Evolutionary conservation across 2,888 invertebrate genomes (phyloP).

Genomic region (Ophion costatus): DNA sequence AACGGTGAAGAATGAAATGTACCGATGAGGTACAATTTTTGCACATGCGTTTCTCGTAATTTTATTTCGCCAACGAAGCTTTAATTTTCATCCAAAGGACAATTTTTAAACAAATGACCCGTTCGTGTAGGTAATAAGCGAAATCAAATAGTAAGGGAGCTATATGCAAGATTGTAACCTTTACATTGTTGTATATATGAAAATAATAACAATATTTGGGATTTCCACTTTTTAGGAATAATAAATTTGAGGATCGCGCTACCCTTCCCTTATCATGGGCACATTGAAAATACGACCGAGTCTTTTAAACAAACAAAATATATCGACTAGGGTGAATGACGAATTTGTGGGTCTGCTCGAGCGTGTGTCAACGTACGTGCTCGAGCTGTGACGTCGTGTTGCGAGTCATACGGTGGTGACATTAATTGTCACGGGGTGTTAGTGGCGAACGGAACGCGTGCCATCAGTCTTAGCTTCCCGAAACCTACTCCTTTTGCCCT

Average conservation of each 20-base stretch:
- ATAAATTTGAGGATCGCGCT: not conserved
- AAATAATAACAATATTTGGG: no score
- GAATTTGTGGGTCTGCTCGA: slow-evolving; percentile 10
- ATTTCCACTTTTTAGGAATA: not conserved
- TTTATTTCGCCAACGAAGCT: no score
- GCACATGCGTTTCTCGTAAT: no score
- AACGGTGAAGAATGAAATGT: no score
- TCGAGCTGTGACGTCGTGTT: not conserved
- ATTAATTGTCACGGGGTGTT: slow-evolving; percentile 28
- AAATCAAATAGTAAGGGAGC: no score
- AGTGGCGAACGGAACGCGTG: slow-evolving; percentile 49
- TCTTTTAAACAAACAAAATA: not conserved
- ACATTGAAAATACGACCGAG: not conserved
- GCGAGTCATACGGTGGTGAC: slow-evolving; percentile 19
- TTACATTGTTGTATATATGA: no score
- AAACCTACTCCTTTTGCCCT: slow-evolving; percentile 43
- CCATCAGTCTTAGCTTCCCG: slow-evolving; percentile 50
- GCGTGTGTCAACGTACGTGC: slow-evolving; percentile 23
- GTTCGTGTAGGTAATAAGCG: no score
- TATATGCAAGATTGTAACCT: no score
- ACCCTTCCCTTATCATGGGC: not conserved
- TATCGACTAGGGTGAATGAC: not conserved
- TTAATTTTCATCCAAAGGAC: no score
- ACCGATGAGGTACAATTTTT: no score
- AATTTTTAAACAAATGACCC: no score